Conservation (phyloP, 1,140 invertebrate genomes). For the Odontomachus brunneus region DNA sequence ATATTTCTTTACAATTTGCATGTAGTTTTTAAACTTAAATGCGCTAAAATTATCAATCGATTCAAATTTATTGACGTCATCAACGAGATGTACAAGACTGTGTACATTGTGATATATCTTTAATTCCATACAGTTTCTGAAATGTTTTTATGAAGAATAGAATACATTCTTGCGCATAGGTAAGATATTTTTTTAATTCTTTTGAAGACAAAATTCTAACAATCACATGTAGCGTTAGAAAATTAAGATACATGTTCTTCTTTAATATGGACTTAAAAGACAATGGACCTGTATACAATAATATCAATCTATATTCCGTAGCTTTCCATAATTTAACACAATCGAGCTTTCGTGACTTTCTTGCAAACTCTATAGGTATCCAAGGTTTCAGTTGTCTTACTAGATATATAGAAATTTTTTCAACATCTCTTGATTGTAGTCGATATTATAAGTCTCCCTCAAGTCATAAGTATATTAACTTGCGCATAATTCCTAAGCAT, state of each 20-base stretch:
- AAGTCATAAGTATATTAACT: conserved; percentile 9
- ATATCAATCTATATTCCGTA: conserved; percentile 19
- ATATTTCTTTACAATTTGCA: conserved; percentile 9
- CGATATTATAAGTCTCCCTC: neutral
- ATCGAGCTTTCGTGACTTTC: neutral
- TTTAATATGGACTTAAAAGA: conserved; percentile 17
- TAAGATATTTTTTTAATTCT: neutral
- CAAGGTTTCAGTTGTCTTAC: neutral
- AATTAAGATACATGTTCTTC: neutral
- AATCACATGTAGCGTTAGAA: neutral
- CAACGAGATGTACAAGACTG: neutral
- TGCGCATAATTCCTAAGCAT: conserved; percentile 2
- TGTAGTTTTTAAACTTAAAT: neutral
- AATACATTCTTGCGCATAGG: neutral
- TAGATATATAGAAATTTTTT: conserved; percentile 4
- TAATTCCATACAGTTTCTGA: neutral
- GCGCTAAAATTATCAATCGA: neutral
- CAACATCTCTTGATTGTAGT: neutral
- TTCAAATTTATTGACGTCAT: neutral
- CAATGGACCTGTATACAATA: conserved; percentile 10
- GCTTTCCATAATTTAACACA: conserved; percentile 12
- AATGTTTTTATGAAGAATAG: neutral
- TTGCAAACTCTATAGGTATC: neutral
- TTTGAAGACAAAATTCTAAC: neutral
- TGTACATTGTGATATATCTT: conserved; percentile 7